A percentile compares a stretch with the other conserved stretches of the same genome.
phyloP scores from a whole-genome alignment of 2,113 vertebrate species.

The Syngnathus floridae region DNA sequence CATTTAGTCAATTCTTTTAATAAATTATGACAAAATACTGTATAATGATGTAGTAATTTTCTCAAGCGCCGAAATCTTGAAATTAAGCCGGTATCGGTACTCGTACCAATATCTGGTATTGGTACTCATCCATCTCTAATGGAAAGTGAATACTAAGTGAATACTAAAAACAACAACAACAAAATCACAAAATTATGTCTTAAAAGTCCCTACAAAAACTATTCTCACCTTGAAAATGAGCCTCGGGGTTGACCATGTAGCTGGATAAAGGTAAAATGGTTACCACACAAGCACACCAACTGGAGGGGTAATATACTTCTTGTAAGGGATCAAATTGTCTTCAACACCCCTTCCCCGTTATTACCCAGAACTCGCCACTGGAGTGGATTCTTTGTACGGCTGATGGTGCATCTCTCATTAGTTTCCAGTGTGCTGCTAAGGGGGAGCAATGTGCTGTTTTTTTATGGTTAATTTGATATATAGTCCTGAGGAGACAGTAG shows the following conservation, averaged over 20 bases:
- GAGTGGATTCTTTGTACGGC: conserved; percentile 52
- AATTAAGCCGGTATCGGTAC: too few species aligned
- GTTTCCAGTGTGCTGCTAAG: conserved; percentile 40
- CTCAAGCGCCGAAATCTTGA: too few species aligned
- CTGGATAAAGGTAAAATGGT: conserved; percentile 53
- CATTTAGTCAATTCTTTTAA: too few species aligned
- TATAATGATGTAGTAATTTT: too few species aligned
- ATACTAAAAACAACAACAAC: too few species aligned
- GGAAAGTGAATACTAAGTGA: too few species aligned
- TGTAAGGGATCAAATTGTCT: conserved; percentile 58
- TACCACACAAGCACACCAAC: conserved; percentile 32
- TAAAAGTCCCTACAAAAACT: conserved; percentile 24
- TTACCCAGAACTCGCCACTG: conserved; percentile 43
- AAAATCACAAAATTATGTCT: too few species aligned
- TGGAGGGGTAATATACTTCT: conserved; percentile 60
- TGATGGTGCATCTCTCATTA: conserved; percentile 63
- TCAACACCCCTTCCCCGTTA: conserved; percentile 54
- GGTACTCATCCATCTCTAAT: too few species aligned
- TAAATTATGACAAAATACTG: too few species aligned
- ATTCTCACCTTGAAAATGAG: conserved; percentile 58
- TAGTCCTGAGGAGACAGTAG: conserved; percentile 44
- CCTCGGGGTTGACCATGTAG: conserved; percentile 37
- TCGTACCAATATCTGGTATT: too few species aligned
- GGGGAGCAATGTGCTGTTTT: conserved; percentile 42
- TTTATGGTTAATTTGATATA: conserved; percentile 61